Evolutionary conservation across 2,888 invertebrate genomes (phyloP), one percentile per base, ranked within the genome.

Genomic region (Lepas anatifera): DNA sequence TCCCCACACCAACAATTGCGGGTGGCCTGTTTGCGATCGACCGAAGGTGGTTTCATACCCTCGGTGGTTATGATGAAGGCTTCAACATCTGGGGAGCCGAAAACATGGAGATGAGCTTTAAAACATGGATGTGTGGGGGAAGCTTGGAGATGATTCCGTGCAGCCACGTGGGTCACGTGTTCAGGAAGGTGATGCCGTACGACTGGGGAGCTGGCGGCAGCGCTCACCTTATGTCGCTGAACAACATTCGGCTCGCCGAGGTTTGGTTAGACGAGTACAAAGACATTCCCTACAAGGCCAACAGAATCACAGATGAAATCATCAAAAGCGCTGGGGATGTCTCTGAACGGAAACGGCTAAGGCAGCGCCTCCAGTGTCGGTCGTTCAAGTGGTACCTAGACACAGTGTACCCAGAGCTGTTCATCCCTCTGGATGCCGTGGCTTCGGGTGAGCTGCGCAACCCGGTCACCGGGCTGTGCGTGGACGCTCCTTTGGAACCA

Each of bases 61-160:
- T 99, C 48, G 99, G 99, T 69, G 94, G 95, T 41, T 99, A 99
- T 80, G 99, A 99, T 81, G 92, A 94, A 68, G 99, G 97, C 22
- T 99, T 99, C 81, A 98, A 99, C 80, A 99, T 99, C 77, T 99
- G 99, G 99, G 99, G 99, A 73, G 96, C 97, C 64, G 96, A 99
- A 82, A 98, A 99, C 82, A 83, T 98, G 73, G 98, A 98, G 81
- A 83, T 99, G 32, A 97, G 97, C 0, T 99, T 99, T 81, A 97
- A 98, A 81, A 94, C 95, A 13, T 99, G 99, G 99, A 99, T 99
- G 99, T 99, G 99, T 78, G 98, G 98, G 70, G 99, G 99, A 64
- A 93, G 92, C 0, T 81, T 99, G 75, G 97, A 98, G 81, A 97
- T 98, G 74, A 89, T 98, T 35, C 98, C 98, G 2, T 99, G 99